A percentile compares a stretch with the other conserved stretches of the same genome.
phyloP scores from a whole-genome alignment of 2,888 invertebrate genomes.

The Acrobasis suavella region DNA sequence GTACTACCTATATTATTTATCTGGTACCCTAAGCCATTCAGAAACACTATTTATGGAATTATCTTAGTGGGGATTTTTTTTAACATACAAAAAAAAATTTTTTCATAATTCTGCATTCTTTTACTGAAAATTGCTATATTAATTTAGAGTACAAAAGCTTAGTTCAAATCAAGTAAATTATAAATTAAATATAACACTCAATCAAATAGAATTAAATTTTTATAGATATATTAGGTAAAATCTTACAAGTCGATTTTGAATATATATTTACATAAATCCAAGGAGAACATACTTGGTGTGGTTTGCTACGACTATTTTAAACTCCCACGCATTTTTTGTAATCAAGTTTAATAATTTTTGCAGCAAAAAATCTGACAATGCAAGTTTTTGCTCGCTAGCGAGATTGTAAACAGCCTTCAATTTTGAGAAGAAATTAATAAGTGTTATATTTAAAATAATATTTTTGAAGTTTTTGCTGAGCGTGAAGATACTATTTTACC shows the following conservation, averaged over 20 bases:
- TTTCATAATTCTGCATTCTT: too few species aligned
- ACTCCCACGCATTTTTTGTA: conserved; percentile 17
- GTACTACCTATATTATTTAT: too few species aligned
- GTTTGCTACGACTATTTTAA: not conserved
- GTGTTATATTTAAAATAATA: not conserved
- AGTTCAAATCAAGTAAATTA: conserved; percentile 1
- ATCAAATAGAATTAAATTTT: not conserved
- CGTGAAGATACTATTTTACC: too few species aligned
- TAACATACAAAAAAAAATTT: too few species aligned
- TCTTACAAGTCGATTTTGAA: not conserved
- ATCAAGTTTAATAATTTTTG: conserved; percentile 11
- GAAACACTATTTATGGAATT: too few species aligned
- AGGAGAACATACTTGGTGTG: conserved; percentile 1
- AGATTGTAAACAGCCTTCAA: conserved; percentile 5
- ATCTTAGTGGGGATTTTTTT: too few species aligned
- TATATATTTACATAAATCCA: conserved; percentile 1
- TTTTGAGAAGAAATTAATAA: conserved; percentile 4
- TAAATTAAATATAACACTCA: not conserved
- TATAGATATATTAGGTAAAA: not conserved
- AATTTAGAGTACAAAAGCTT: not conserved
- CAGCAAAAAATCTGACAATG: conserved; percentile 9
- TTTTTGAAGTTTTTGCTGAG: too few species aligned
- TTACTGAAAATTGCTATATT: too few species aligned
- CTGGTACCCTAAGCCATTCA: too few species aligned
- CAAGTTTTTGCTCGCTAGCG: not conserved